Base-by-base conservation (phyloP, 2,888 invertebrate species). In the Blastobasis adustella region DNA sequence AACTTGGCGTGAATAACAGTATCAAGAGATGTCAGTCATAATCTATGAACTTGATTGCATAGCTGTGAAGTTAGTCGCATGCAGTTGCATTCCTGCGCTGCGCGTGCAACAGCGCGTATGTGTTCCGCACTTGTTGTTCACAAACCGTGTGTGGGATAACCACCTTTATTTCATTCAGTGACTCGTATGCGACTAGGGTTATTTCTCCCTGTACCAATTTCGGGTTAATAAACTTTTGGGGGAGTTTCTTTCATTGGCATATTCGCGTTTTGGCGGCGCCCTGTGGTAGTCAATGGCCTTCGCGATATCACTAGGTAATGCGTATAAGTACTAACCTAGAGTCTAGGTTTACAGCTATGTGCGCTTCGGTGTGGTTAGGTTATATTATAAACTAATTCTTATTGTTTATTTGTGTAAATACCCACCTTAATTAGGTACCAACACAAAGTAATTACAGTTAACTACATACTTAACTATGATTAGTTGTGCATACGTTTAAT, bases 31-130 rank as follows among this genome's bases (percentile, higher is more conserved):
- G 83, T 79, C 83, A 83, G 80, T 86, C 82, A 74, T 82, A 84
- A 84, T 87, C 86, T 86, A 83, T 87, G 87, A 87, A 86, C 86
- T 87, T 86, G 86, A 82, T 84, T 82, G 79, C 65, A 76, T 60
- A 66, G 63, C 51, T 50, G 63, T 67, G 87, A 88, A 84, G 79
- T 76, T 73, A 55, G 70, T 60, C 37, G 60, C 77, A 62, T 63
- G 67, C 70, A 63, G 62, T 61, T 79, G 82, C 86, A 85, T 80
- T 83, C 79, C 80, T 74, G 75, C 72, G 65, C 67, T 74, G 81
- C 71, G 76, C 63, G 62, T 78, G 71, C 79, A 82, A 78, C 66
- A 65, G 61, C 71, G 66, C 79, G 62, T 67, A 75, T 73, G 76
- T 79, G 66, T 55, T 58, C 59, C 51, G 49, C 46, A 36, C 62